These are phyloP conservation scores for Bagarius yarrelli DNA, from an alignment of 2,113 vertebrate species.

Conservation along the genomic window DNA sequence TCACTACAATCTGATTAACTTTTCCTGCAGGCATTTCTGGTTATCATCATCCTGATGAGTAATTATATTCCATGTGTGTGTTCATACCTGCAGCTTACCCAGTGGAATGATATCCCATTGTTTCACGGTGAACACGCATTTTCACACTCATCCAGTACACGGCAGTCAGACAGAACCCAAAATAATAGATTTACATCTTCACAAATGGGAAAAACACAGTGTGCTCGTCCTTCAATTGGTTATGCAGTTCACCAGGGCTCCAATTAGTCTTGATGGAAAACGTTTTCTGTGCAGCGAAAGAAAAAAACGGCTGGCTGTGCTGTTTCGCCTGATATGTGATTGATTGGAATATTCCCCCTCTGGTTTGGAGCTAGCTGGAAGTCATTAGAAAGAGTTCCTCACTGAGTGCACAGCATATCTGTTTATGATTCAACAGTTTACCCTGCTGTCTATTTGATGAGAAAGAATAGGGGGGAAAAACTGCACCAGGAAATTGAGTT, in stretches of 20 bases:
- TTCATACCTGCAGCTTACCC: background rate
- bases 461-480: background rate
- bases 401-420: constrained; percentile 11
- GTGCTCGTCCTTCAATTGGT: constrained; percentile 34
- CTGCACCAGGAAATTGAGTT: background rate
- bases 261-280: constrained; percentile 54
- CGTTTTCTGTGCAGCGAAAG: constrained; percentile 37
- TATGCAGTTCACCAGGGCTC: constrained; percentile 38
- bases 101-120: background rate
- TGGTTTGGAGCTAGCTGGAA: constrained; percentile 26
- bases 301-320: constrained; percentile 32
- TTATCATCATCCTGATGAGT: constrained; percentile 29
- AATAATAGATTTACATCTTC: constrained; percentile 53
- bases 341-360: constrained; percentile 45
- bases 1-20: constrained; percentile 8
- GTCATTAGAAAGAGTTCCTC: constrained; percentile 37
- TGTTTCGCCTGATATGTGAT: constrained; percentile 38
- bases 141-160: constrained; percentile 12
- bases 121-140: constrained; percentile 22
- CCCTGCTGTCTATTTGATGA: constrained; percentile 1
- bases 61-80: constrained; percentile 4
- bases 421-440: constrained; percentile 39
- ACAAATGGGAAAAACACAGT: constrained; percentile 26
- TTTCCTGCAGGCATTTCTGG: constrained; percentile 17
- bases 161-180: constrained; percentile 38